Percentiles rank a stretch among this genome's conserved stretches.
Evolutionary conservation across 2,888 invertebrate species (phyloP).

Genomic region (Spilosoma lubricipeda): DNA sequence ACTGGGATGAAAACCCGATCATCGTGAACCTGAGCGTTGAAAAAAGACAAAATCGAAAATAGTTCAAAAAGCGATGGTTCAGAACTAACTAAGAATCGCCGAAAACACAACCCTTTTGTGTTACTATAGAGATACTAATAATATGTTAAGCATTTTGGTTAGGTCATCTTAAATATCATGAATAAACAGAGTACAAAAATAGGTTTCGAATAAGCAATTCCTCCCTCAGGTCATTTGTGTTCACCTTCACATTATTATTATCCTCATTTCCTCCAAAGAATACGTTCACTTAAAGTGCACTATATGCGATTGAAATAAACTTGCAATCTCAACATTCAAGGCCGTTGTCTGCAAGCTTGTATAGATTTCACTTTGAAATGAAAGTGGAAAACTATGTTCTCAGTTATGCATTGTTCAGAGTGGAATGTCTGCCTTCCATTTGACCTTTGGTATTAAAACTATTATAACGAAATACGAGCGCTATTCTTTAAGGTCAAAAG

Average conservation of each 20-base stretch:
- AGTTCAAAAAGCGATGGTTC: conserved; percentile 57
- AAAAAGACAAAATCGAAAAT: conserved; percentile 69
- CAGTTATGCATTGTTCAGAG: conserved; percentile 6
- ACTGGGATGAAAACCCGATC: conserved; percentile 85
- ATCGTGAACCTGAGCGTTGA: conserved; percentile 70
- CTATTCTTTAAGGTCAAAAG: background rate
- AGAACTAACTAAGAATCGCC: conserved; percentile 74
- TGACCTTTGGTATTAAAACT: conserved; percentile 6
- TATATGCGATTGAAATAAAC: background rate
- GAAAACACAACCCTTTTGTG: too few relatives aligned
- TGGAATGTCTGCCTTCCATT: conserved; percentile 2
- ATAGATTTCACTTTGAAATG: conserved; percentile 15
- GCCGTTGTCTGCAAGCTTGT: conserved; percentile 2
- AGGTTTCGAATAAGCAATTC: background rate
- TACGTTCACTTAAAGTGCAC: background rate
- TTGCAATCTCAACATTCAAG: conserved; percentile 9
- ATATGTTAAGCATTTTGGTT: background rate
- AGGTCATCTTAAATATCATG: too few relatives aligned
- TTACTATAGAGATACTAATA: background rate
- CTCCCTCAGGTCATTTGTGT: background rate
- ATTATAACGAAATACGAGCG: background rate
- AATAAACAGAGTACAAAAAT: too few relatives aligned
- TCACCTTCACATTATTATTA: background rate
- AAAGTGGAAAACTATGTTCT: background rate
- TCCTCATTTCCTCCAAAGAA: background rate